Evolutionary conservation across 2,888 invertebrate species (phyloP), one percentile per base, ranked within the genome.

Genomic region (Perizoma affinitatum): DNA sequence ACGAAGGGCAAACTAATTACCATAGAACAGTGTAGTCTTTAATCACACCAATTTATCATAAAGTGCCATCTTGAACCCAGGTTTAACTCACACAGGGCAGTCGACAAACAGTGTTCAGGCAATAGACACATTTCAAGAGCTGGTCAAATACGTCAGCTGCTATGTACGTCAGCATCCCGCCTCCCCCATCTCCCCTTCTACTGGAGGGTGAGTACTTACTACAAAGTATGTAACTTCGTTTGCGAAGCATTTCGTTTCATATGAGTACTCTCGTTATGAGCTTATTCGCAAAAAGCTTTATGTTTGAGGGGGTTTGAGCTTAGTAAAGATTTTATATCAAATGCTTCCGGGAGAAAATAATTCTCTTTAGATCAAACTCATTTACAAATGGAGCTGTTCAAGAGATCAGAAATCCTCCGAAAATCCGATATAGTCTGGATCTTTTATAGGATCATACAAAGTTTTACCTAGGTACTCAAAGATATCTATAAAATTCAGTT

Each of bases 101-200:
- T 44, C 10, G 41, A 34, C 61, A 61, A 53, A 54, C 44, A 59
- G 42, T 50, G 65, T 55, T 54, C 62, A 55, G 60, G 49, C 49
- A 52, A 53, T 63, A 58, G 55, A 53, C 61, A 40, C 56, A 61
- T 61, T 65, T 62, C 51, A 49, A 60, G 62, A 62, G 59, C 62
- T 60, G 54, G 34, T 42, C 57, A 65, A 65, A 60, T 47, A 62
- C 47, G 61, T 61, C 56, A 64, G 58, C 48, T 53, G 54, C 36
- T 47, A 44, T 45, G 54, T 48, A 51, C 47, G 52, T 44, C 45
- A 50, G 41, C 48, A 9, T 53, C 49, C 40, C 46, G 4, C 33
- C 58, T 10, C 9, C 34, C 40, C n/a, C 38, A n/a, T 33, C 4
- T n/a, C 22, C 40, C 44, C 6, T 8, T 11, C 7, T 4, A 22